Evolutionary conservation across 2,797 vertebrate genomes (phyloP), one percentile per base, ranked within the genome.

Genomic region (Pantherophis vulpinus): DNA sequence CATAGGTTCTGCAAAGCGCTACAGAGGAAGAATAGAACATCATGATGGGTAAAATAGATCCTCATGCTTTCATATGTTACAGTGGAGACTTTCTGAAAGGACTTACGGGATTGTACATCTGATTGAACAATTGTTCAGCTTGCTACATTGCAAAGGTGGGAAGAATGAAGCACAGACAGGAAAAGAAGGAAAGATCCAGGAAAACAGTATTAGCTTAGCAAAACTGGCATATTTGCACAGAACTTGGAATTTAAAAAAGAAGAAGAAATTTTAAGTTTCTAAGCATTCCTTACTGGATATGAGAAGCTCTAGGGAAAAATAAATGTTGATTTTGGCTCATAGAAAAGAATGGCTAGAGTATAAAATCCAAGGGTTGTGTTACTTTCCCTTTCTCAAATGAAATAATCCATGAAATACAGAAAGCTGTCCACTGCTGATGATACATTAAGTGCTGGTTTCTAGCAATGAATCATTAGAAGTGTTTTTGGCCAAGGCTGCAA

Each of bases 61-160:
- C 98, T 99, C 99, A 99, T 99, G 99, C 99, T 98, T 98, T 98
- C 98, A 98, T 98, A 98, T 97, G 98, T 98, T 98, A 98, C 98
- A 98, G 97, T 97, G 96, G 97, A 97, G 97, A 97, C 96, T 97
- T 98, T 94, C 95, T 96, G 97, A 97, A 97, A 97, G 91, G 97
- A 99, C 99, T 99, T 99, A 99, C 99, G 98, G 99, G 99, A 97
- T 98, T 99, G 98, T 99, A 99, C 99, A 99, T 99, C 98, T 99
- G 99, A 99, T 99, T 99, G 99, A 99, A 99, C 98, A 99, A 99
- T 98, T 99, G 99, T 98, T 99, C 99, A 98, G 99, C 99, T 98
- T 99, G 99, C 99, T 99, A 99, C 98, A 99, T 98, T 98, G 98
- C 98, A 98, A 98, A 99, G 98, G 96, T 97, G 98, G 97, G 97